Evolutionary conservation across 2,113 vertebrate species (phyloP).

Genomic region (Percina caprodes): DNA sequence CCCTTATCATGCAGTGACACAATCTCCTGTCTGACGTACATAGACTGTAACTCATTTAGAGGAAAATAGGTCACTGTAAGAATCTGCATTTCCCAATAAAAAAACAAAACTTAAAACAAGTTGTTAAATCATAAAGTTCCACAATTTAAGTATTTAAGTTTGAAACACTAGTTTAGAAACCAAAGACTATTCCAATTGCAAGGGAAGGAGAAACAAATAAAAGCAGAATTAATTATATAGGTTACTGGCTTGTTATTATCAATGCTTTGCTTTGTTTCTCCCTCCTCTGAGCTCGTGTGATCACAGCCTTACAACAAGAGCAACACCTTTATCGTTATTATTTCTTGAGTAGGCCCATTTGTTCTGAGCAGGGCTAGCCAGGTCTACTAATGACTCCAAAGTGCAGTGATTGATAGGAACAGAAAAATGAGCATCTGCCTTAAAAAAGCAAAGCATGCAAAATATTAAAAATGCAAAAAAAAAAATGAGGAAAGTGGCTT

Average conservation of each 20-base stretch:
- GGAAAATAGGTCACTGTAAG: slow-evolving; percentile 65
- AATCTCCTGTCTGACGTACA: slow-evolving; percentile 59
- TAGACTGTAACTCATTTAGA: slow-evolving; percentile 48
- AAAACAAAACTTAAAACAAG: slow-evolving; percentile 13
- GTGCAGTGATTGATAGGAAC: slow-evolving; percentile 58
- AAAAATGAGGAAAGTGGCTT: slow-evolving; percentile 46
- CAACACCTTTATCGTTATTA: slow-evolving; percentile 64
- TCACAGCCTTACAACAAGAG: slow-evolving; percentile 58
- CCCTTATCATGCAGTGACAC: slow-evolving; percentile 57
- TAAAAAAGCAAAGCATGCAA: slow-evolving; percentile 46
- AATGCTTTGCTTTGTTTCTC: slow-evolving; percentile 57
- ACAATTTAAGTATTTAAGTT: slow-evolving; percentile 42
- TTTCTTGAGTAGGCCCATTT: slow-evolving; percentile 25
- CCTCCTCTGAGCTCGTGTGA: slow-evolving; percentile 58
- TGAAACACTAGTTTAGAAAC: slow-evolving; percentile 53
- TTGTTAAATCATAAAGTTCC: slow-evolving; percentile 39
- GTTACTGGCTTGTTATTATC: slow-evolving; percentile 43
- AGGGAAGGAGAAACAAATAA: slow-evolving; percentile 19
- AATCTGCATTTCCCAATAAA: slow-evolving; percentile 41
- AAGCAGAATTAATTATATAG: slow-evolving; percentile 51
- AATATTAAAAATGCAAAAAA: slow-evolving; percentile 31
- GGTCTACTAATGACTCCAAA: slow-evolving; percentile 45
- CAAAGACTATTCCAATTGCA: slow-evolving; percentile 25
- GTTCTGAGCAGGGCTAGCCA: slow-evolving; percentile 11
- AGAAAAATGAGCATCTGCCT: slow-evolving; percentile 57